phyloP scores from a whole-genome alignment of 2,888 invertebrate genomes.

The Microdon myrmicae region DNA sequence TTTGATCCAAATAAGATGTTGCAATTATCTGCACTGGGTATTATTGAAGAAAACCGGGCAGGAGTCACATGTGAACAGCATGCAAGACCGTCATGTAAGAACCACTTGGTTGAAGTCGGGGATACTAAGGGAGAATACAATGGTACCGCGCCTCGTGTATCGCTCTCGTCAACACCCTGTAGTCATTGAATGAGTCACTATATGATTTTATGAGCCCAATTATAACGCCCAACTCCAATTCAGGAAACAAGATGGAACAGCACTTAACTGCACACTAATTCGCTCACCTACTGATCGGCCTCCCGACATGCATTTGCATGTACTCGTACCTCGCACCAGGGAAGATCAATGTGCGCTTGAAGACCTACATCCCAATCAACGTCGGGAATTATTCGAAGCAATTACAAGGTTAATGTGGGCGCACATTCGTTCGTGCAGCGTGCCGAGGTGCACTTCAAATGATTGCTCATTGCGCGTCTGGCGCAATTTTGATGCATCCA shows the following conservation, averaged over 20 bases:
- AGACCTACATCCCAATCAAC: conserved; percentile 41
- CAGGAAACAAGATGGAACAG: conserved; percentile 32
- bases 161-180: background rate
- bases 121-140: background rate
- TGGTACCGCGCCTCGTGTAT: background rate
- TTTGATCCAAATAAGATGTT: conserved; percentile 33
- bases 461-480: conserved; percentile 31
- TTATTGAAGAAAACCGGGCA: no score
- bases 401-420: conserved; percentile 51
- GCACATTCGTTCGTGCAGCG: conserved; percentile 35
- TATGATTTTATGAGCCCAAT: conserved; percentile 32
- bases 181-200: conserved; percentile 21
- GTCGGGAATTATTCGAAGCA: conserved; percentile 40
- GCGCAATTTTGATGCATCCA: conserved; percentile 20
- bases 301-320: background rate
- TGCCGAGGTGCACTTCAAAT: conserved; percentile 38
- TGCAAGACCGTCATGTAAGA: no score
- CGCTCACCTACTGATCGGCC: conserved; percentile 10
- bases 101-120: conserved; percentile 1
- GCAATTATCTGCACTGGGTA: conserved; percentile 20
- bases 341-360: conserved; percentile 26
- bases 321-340: conserved; percentile 1
- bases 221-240: conserved; percentile 36
- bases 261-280: conserved; percentile 26
- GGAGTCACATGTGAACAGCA: no score